Base-by-base conservation (phyloP, 2,113 vertebrate genomes). In the Pipra filicauda region DNA sequence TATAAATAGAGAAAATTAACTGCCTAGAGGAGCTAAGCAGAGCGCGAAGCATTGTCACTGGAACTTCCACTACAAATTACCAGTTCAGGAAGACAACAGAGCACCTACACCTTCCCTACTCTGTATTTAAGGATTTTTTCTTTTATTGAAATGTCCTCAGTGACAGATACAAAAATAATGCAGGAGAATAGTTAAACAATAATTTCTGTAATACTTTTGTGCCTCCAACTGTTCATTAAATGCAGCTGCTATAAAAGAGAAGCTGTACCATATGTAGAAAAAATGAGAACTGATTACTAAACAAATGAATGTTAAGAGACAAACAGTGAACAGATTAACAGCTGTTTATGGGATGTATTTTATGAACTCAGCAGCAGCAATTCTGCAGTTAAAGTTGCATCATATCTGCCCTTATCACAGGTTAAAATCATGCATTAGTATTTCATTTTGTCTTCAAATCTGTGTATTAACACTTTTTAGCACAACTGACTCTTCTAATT, bases 11-110 rank as follows among this genome's bases (percentile, higher is more conserved):
- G 86, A 95, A 97, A 91, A 94, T 92, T 94, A 97, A 96, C 81
- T 95, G 96, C 91, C 97, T 94, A 96, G 97, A 96, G 95, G 59
- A 97, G 61, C 92, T 90, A 97, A 96, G 97, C 95, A 95, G 92
- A 96, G 91, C 94, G 82, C 85, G 94, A 97, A 96, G 96, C 95
- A 97, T 92, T 89, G 97, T 92, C 79, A 89, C 48, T 78, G 85
- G 76, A 97, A 97, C 79, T 91, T 77, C 66, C 59, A 57, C 85
- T 87, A 98, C 85, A 96, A 91, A 94, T 85, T 89, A 70, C 79
- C 69, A 94, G 88, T 93, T 97, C 96, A 94, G 96, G 80, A 91
- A 88, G 67, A 97, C 97, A 97, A 97, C 91, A 88, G 74, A 94
- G 95, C 89, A 97, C 54, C 93, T 92, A 81, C 17, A 78, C 24